Base-by-base conservation (phyloP, 1,140 invertebrate species). In the Pomacea maculata region DNA sequence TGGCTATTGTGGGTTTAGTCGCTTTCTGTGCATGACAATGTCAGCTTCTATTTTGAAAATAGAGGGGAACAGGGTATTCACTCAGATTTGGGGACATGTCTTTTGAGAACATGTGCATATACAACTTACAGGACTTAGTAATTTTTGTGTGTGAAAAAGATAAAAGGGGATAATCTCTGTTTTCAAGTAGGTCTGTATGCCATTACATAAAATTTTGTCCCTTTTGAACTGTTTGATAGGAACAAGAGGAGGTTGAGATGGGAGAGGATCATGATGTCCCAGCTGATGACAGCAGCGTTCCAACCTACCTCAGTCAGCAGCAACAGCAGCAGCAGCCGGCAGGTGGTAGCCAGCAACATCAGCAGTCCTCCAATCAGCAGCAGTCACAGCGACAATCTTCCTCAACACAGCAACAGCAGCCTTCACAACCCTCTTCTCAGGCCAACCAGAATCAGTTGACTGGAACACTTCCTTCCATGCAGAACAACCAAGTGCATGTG, bases 221-320 rank as follows among this genome's bases (percentile, higher is more conserved):
- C 6, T 45, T 45, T 45, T 6, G 6, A 45, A 45, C 34, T 45
- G 6, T 45, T 45, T 45, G 0, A 2, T 80, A 91, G 90, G 90
- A 91, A 75, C 89, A 87, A 55, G 90, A 91, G 67, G 91, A 91
- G 74, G 86, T 86, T 78, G 90, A 92, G 12, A 85, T 91, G 70
- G 90, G 88, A 70, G 91, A 92, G 86, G 91, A 91, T 72, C 87
- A 88, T 12, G 91, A 91, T n/a, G 88, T 88, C 17, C 89, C 87
- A 25, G 82, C 86, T 71, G 89, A 89, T 45, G 90, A 90, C 9
- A 54, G 34, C 52, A 76, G 63, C 25, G 68, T 71, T 34, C 75
- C 76, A n/a, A 34, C 70, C 57, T 75, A 79, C 63, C 74, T 54
- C 52, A 67, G n/a, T 65, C 57, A 63, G 68, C 75, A 77, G 45